These are phyloP conservation scores for Cabera pusaria DNA, from an alignment of 2,888 invertebrate species.

Conservation along the genomic window DNA sequence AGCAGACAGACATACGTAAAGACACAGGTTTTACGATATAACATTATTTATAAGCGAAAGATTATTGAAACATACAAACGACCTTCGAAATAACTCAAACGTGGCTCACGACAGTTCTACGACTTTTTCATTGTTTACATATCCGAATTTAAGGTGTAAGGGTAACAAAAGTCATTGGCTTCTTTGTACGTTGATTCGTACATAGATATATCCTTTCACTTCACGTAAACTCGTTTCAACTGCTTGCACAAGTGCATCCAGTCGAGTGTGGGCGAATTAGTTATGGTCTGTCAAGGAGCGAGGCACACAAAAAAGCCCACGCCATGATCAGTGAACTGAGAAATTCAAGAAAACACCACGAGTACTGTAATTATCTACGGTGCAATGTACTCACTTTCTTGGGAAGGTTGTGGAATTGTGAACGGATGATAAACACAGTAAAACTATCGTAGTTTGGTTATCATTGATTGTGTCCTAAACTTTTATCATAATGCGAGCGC, in stretches of 20 bases:
- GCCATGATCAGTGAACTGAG: constrained; percentile 43
- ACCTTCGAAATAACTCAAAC: too few species aligned
- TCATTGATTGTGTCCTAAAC: too few species aligned
- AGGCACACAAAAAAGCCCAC: constrained; percentile 33
- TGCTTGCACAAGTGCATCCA: constrained; percentile 3
- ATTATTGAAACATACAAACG: too few species aligned
- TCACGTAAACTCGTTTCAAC: constrained; percentile 20
- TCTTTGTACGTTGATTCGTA: constrained; percentile 5
- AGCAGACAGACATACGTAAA: constrained; percentile 5
- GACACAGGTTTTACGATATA: constrained; percentile 3
- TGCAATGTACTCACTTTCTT: constrained; percentile 10
- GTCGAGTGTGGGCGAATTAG: constrained; percentile 32
- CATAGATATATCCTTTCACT: constrained; percentile 54
- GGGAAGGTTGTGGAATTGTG: constrained; percentile 6
- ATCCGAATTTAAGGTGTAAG: not conserved
- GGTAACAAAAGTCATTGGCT: constrained; percentile 6
- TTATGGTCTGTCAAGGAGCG: constrained; percentile 19
- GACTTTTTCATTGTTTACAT: constrained; percentile 22
- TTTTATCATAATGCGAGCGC: too few species aligned
- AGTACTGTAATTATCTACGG: constrained; percentile 22
- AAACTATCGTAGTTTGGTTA: not conserved
- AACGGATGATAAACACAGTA: too few species aligned
- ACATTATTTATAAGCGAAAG: too few species aligned
- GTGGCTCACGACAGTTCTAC: too few species aligned
- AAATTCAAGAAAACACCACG: constrained; percentile 32